A percentile compares a stretch with the other conserved stretches of the same genome.
These are phyloP conservation scores for Andricus quercusramuli DNA, from an alignment of 2,888 invertebrate species.

Conservation along the genomic window DNA sequence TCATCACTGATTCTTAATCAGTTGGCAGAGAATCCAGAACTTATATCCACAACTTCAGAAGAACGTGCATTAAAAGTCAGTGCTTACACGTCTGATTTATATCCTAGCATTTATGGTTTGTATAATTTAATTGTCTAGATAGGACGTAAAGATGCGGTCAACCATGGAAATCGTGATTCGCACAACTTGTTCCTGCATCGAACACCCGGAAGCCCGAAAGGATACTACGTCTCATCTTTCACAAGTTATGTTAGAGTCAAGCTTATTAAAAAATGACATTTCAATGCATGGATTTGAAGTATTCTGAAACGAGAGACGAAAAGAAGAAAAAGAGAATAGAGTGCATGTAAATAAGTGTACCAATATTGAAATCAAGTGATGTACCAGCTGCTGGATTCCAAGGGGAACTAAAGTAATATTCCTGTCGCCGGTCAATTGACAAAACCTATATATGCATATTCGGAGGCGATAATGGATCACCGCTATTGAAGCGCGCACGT, in stretches of 20 bases:
- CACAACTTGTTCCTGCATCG: constrained; percentile 21
- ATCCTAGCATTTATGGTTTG: constrained; percentile 64
- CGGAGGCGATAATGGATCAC: constrained; percentile 18
- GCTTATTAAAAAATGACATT: neutral
- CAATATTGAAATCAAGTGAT: constrained; percentile 19
- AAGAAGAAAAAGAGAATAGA: too few species aligned
- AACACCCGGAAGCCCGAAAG: constrained; percentile 15
- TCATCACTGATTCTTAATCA: constrained; percentile 33
- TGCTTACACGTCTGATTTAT: constrained; percentile 61
- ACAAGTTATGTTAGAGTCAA: neutral
- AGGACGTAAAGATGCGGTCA: constrained; percentile 61
- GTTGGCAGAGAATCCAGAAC: constrained; percentile 5
- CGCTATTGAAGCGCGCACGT: constrained; percentile 22
- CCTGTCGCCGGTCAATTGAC: constrained; percentile 16
- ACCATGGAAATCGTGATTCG: constrained; percentile 32
- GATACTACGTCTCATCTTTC: neutral
- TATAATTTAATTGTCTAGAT: constrained; percentile 71
- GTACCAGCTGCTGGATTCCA: constrained; percentile 1
- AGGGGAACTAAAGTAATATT: neutral
- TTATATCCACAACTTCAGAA: constrained; percentile 20
- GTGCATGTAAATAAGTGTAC: too few species aligned
- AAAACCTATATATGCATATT: constrained; percentile 28
- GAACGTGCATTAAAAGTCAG: constrained; percentile 46
- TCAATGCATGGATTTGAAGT: too few species aligned
- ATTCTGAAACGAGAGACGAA: too few species aligned